Evolutionary conservation across 2,888 invertebrate genomes (phyloP).

Genomic region (Orchesellides sinensis): DNA sequence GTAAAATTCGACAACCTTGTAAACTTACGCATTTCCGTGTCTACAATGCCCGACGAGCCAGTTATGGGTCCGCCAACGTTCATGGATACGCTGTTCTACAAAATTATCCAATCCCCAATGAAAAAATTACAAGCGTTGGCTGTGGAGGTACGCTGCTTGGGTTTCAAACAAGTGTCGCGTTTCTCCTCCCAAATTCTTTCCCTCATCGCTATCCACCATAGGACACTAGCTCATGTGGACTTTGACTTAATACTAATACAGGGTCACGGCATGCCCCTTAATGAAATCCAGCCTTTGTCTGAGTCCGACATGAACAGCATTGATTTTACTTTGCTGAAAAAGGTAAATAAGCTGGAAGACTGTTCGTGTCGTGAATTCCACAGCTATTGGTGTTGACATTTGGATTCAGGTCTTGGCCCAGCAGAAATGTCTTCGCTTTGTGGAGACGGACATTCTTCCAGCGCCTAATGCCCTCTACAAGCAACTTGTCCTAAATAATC

Average conservation of each 20-base stretch:
- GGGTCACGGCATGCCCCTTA: constrained; percentile 70
- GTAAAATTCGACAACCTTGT: constrained; percentile 58
- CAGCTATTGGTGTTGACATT: constrained; percentile 64
- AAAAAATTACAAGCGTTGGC: constrained; percentile 27
- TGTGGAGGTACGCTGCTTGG: constrained; percentile 44
- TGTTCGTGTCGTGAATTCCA: constrained; percentile 66
- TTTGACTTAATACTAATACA: constrained; percentile 69
- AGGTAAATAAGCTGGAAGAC: constrained; percentile 37
- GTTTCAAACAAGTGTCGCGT: constrained; percentile 61
- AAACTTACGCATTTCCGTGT: constrained; percentile 47
- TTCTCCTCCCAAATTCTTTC: constrained; percentile 53
- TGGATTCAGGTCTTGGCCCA: constrained; percentile 63
- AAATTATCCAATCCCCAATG: constrained; percentile 21
- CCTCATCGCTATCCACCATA: constrained; percentile 54
- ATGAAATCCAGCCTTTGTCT: constrained; percentile 60
- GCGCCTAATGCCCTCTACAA: constrained; percentile 60
- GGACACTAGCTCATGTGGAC: constrained; percentile 48
- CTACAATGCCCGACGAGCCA: constrained; percentile 47
- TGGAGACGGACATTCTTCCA: constrained; percentile 71
- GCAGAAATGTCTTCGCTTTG: constrained; percentile 53
- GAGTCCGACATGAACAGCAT: constrained; percentile 56
- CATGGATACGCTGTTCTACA: constrained; percentile 38
- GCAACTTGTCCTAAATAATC: constrained; percentile 58
- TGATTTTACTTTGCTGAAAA: constrained; percentile 50
- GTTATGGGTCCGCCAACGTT: constrained; percentile 36